Evolutionary conservation across 1,140 invertebrate species (phyloP).

Genomic region (Ptiloglossa arizonensis): DNA sequence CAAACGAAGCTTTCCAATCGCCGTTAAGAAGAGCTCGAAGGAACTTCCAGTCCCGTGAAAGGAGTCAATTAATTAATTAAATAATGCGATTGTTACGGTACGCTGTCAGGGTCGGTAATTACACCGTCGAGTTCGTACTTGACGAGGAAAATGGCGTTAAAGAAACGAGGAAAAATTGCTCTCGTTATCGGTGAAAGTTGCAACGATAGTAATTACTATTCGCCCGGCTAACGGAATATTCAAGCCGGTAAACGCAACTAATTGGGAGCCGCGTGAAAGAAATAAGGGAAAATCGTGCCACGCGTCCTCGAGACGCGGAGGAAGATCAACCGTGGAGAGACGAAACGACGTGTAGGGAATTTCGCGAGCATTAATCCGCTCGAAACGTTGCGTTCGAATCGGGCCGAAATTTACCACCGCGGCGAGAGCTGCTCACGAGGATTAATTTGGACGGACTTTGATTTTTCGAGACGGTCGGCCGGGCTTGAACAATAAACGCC

Average conservation of each 20-base stretch:
- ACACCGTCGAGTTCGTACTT: background rate
- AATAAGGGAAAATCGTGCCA: too few species aligned
- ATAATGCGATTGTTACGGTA: background rate
- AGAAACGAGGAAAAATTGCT: background rate
- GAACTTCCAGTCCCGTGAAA: background rate
- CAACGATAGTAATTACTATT: background rate
- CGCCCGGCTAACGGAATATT: background rate
- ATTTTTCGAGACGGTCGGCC: background rate
- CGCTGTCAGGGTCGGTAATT: slow-evolving; percentile 5
- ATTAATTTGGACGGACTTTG: background rate
- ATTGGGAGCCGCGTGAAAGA: background rate
- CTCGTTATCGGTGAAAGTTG: background rate
- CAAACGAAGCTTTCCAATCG: background rate
- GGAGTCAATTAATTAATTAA: slow-evolving; percentile 5
- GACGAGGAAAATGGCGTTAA: background rate
- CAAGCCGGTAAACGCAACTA: background rate
- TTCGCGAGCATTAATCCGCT: background rate
- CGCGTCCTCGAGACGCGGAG: background rate
- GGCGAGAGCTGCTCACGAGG: background rate
- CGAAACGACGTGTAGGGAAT: background rate
- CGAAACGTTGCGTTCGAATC: background rate
- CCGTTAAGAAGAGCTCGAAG: background rate
- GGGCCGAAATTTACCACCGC: background rate
- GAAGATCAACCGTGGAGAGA: background rate
- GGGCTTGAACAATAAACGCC: background rate